Base-by-base conservation (phyloP, 2,113 vertebrate species). In the Spizaetus ornatus region DNA sequence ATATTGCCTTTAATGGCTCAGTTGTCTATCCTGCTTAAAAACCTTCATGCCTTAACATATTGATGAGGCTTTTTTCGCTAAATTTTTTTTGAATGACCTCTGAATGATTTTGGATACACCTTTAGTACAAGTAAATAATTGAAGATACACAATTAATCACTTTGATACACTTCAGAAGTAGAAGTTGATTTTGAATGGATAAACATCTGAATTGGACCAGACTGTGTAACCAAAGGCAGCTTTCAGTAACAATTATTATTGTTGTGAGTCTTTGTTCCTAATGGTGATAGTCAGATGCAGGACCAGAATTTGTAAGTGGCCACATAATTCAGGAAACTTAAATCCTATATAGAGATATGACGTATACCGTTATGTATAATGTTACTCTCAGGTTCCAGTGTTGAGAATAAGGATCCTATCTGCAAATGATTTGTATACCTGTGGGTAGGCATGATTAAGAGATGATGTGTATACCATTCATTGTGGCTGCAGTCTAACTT, bases 391-490 rank as follows among this genome's bases (percentile, higher is more conserved):
- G 11, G 18, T 53, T 88, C 20, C 43, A 27, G 34, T 42, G 27
- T 5, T 70, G 42, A 79, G 40, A 88, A 73, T 40, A 85, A 82
- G 23, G 48, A 69, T 45, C 22, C 8, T 61, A 74, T 88, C 69
- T 86, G 80, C 63, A 95, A 88, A 63, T 0, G 0, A 84, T 84
- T 83, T 86, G 5, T 81, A 53, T 17, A 32, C 7, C 18, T 29
- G 6, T 81, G 77, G n/a, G 38, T 22, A 83, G 47, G 31, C 7
- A 36, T 18, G 23, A 77, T 88, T 88, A 86, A 81, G 38, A 67
- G 4, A 56, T 69, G 1, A 69, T 34, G 3, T 63, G 9, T 45
- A 52, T 58, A 62, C 17, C 8, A 34, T 29, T 88, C 0, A 0
- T 83, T 73, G 66, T 83, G 66, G 16, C 48, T 6, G 1, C 40